phyloP scores from a whole-genome alignment of 1,140 invertebrate genomes.

The Drosophila mojavensis region DNA sequence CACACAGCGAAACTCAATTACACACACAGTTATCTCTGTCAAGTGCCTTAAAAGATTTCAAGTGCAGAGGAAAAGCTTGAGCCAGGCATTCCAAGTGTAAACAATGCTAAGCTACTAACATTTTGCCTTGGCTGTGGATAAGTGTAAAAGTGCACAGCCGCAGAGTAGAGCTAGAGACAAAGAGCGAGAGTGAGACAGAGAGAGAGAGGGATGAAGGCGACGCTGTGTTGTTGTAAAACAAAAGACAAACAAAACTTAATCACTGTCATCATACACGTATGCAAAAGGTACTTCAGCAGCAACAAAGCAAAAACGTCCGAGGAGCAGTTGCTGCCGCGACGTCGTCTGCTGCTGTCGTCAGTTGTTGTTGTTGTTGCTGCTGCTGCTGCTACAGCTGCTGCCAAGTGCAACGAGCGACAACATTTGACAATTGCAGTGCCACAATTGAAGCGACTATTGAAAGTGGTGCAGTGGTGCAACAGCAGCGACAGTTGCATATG shows the following conservation, averaged over 20 bases:
- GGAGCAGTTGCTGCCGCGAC: slow-evolving; percentile 21
- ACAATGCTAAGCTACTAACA: slow-evolving; percentile 53
- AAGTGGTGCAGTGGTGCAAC: slow-evolving; percentile 28
- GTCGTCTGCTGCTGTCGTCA: slow-evolving; percentile 31
- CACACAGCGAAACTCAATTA: not conserved
- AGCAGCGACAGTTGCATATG: slow-evolving; percentile 33
- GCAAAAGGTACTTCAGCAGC: slow-evolving; percentile 45
- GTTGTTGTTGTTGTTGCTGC: not conserved
- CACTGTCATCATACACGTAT: slow-evolving; percentile 60
- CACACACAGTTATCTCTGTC: slow-evolving; percentile 3
- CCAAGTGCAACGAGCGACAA: slow-evolving; percentile 25
- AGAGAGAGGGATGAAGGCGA: not conserved
- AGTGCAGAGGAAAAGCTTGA: slow-evolving; percentile 61
- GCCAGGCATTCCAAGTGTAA: slow-evolving; percentile 52
- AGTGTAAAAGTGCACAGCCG: slow-evolving; percentile 35
- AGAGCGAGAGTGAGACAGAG: not conserved
- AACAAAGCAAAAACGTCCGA: not conserved
- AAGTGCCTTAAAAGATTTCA: slow-evolving; percentile 59
- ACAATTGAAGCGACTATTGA: slow-evolving; percentile 38
- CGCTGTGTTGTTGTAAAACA: slow-evolving; percentile 18
- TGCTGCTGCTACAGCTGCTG: slow-evolving; percentile 6
- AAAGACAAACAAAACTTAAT: slow-evolving; percentile 65
- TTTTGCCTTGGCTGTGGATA: slow-evolving; percentile 52
- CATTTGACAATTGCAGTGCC: slow-evolving; percentile 39
- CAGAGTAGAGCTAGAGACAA: not conserved